Base-by-base conservation (phyloP, 30 jellyfish, hydroid and myxozoan genomes). In the Euphysa ruthae region DNA sequence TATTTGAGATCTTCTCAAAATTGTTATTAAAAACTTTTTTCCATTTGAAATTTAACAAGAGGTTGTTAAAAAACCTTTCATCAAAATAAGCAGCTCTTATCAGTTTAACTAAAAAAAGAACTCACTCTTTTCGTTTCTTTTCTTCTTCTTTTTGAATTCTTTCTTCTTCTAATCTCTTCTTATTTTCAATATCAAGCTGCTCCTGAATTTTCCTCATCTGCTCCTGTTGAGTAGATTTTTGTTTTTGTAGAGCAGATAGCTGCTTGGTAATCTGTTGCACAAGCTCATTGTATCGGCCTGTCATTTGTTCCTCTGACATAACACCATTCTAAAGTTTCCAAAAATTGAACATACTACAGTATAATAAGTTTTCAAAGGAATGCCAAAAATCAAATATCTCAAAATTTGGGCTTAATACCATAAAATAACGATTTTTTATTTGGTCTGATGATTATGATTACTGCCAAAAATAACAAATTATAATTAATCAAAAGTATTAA, bases 171-270 rank as follows among this genome's bases (percentile, higher is more conserved):
- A 71, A 93, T 44, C 65, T 50, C 68, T 66, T 64, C 78, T 75
- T 73, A 66, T 83, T 79, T 54, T 88, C 97, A n/a, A 74, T 46
- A 25, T 88, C 97, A 94, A 88, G 79, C 43, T 79, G 93, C 43
- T 79, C 97, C 55, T 88, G 94, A n/a, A 88, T 80, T 62, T 73
- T 69, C 25, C 89, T 57, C 24, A 88, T 19, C 51, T 88, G 95
- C 73, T 88, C 97, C 43, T 73, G 70, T 64, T 88, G 94, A 5
- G 75, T 93, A 28, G 85, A 62, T 66, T 71, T 65, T 68, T 84
- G 84, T 51, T 68, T 58, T 66, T 80, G 38, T 80, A 88, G 32
- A 49, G 72, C 84, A 29, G 51, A 49, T 76, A 80, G 73, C 54
- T 79, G 92, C 5, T 44, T 49, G 49, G 75, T 57, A 75, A 81